These are phyloP conservation scores for Bombus cullumanus DNA, from an alignment of 1,140 invertebrate species.

Conservation along the genomic window DNA sequence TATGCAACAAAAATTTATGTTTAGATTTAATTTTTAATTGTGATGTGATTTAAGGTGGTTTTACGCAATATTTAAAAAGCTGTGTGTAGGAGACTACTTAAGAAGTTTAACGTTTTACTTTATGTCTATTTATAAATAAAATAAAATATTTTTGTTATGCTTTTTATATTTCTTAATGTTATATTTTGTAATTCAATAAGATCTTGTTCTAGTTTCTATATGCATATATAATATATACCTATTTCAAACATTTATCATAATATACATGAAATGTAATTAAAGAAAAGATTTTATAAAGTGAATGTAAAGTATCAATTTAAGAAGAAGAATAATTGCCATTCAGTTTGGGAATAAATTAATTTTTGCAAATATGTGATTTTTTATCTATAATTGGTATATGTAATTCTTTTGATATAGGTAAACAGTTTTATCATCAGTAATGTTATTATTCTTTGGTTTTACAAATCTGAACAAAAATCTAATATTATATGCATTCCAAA, in stretches of 20 bases:
- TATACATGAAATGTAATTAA: slow-evolving; percentile 30
- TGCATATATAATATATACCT: background rate
- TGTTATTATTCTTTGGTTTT: background rate
- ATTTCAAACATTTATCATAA: slow-evolving; percentile 14
- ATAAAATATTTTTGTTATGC: slow-evolving; percentile 20
- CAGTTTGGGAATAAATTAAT: background rate
- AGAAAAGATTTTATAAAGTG: slow-evolving; percentile 14
- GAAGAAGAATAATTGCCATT: background rate
- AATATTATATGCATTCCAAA: background rate
- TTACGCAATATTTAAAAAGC: slow-evolving; percentile 14
- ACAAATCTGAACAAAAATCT: background rate
- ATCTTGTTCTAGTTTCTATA: background rate
- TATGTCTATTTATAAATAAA: slow-evolving; percentile 14
- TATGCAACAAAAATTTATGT: background rate
- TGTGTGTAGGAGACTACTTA: slow-evolving; percentile 61
- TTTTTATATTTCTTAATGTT: slow-evolving; percentile 21
- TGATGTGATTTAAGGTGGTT: background rate
- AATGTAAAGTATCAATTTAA: background rate
- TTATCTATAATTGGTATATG: background rate
- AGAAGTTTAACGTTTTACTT: slow-evolving; percentile 48
- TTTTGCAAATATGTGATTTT: slow-evolving; percentile 33
- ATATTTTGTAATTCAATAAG: slow-evolving; percentile 9
- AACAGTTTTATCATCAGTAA: background rate
- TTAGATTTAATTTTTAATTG: slow-evolving; percentile 9
- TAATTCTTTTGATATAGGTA: background rate